phyloP scores from a whole-genome alignment of 2,797 vertebrate genomes.

The Enteromius mattozi region DNA sequence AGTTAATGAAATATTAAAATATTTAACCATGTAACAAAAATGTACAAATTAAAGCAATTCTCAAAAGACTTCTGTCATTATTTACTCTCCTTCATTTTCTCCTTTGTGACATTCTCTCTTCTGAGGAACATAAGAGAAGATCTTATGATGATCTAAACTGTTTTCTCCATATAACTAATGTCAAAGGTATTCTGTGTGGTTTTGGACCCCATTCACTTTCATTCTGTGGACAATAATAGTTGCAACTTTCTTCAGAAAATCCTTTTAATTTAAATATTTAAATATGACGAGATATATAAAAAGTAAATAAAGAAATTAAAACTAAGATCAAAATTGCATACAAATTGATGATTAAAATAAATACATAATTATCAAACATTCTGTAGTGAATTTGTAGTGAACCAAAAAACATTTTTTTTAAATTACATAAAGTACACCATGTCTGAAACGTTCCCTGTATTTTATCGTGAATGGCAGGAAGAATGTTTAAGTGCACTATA shows the following conservation, averaged over 20 bases:
- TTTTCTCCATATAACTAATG: neutral
- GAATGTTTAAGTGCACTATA: constrained; percentile 25
- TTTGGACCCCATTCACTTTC: neutral
- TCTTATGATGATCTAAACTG: neutral
- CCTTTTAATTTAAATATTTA: neutral
- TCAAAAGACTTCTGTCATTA: neutral
- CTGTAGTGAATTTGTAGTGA: neutral
- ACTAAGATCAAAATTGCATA: neutral
- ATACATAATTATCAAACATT: neutral
- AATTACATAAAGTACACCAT: neutral
- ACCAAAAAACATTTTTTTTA: neutral
- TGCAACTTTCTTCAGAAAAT: neutral
- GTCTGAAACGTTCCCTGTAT: neutral
- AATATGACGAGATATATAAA: neutral
- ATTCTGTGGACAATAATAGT: neutral
- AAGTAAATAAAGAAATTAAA: neutral
- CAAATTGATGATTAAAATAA: neutral
- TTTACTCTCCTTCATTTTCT: neutral
- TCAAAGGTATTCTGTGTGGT: neutral
- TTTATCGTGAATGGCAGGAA: constrained; percentile 38
- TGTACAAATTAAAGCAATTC: neutral
- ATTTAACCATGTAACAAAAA: neutral
- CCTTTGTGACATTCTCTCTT: neutral
- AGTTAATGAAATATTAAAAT: neutral
- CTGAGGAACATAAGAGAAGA: neutral